phyloP scores from a whole-genome alignment of 2,113 vertebrate species.

The Chaetodon auriga region DNA sequence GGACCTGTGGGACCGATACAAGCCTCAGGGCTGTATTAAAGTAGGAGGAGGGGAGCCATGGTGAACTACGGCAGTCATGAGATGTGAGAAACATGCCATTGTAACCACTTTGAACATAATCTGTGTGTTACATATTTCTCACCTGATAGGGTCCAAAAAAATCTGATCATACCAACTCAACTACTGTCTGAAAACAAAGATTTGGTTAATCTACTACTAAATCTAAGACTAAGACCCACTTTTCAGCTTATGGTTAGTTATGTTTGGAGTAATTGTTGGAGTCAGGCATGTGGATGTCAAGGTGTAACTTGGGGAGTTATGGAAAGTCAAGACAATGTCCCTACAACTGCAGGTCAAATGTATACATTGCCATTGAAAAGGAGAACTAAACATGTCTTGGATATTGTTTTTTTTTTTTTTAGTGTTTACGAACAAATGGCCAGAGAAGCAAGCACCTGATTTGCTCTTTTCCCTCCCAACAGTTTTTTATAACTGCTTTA shows the following conservation, averaged over 20 bases:
- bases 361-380: constrained; percentile 6
- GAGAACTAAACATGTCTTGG: background rate
- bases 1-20: constrained; percentile 64
- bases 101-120: constrained; percentile 16
- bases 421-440: background rate
- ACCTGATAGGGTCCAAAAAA: background rate
- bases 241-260: background rate
- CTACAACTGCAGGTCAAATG: background rate
- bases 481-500: background rate
- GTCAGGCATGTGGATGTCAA: no score
- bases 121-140: constrained; percentile 3
- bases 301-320: background rate
- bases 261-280: no score
- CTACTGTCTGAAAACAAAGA: background rate
- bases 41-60: constrained; percentile 38
- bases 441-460: background rate
- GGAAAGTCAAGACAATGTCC: constrained; percentile 1
- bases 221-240: background rate
- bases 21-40: constrained; percentile 57
- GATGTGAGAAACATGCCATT: constrained; percentile 27
- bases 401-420: background rate
- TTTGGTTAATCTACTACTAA: background rate
- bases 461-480: constrained; percentile 11
- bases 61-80: constrained; percentile 29
- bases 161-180: background rate